Base-by-base conservation (phyloP, 1,140 invertebrate genomes). In the Spodoptera litura region DNA sequence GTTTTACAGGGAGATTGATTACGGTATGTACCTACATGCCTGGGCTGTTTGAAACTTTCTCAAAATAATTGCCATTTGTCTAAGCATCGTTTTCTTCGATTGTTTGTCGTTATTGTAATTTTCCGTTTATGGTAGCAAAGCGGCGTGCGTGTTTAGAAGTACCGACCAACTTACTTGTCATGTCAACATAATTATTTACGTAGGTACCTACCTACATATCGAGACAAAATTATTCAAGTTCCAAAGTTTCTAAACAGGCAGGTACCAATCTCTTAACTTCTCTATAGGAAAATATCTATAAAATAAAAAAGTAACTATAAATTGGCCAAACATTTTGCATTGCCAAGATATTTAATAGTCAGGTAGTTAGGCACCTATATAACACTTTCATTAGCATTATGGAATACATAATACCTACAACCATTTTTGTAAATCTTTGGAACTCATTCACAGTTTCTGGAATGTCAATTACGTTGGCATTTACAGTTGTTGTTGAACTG, bases 21-120 rank as follows among this genome's bases (percentile, higher is more conserved):
- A 75, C 38, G 38, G 9, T 44, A 44, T 38, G 4, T 5, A 38
- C 20, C 20, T 20, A 20, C 20, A 20, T 20, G 20, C 20, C 58
- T 35, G 56, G 71, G n/a, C 38, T 11, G 3, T 64, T 75, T 75
- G 56, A 13, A 75, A 75, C 49, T 75, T 73, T 73, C 71, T 51
- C 56, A n/a, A 58, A 11, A 73, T 73, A 73, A 73, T 61, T 73
- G 55, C 38, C 55, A 59, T 73, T 72, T 73, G 55, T 59, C 38
- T 51, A 59, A 73, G 49, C 51, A 38, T 27, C 38, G 31, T 44
- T 49, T 27, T 73, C 10, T 73, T 68, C n/a, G 15, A 51, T 12
- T 25, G 44, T 52, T 64, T 68, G 20, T 11, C 12, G 49, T 52
- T 52, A 55, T 55, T n/a, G 15, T 55, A 15, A 55, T 55, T 55